These are phyloP conservation scores for Apotomis betuletana DNA, from an alignment of 2,888 invertebrate genomes.

Conservation along the genomic window DNA sequence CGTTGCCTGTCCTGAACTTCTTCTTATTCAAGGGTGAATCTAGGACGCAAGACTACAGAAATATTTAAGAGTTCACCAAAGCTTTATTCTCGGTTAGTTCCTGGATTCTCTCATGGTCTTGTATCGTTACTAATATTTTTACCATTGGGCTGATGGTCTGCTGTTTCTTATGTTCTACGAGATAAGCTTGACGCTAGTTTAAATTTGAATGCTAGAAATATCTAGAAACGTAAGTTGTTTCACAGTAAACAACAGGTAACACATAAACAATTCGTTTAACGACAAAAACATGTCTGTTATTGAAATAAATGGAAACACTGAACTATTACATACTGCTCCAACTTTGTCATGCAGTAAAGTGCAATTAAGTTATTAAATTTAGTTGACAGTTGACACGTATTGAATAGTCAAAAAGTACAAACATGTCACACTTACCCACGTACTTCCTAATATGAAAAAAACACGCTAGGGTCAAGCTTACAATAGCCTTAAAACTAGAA, in stretches of 20 bases:
- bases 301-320: too few species aligned
- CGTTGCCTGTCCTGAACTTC: slow-evolving; percentile 37
- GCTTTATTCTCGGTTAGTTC: neutral
- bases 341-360: too few species aligned
- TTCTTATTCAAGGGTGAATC: slow-evolving; percentile 9
- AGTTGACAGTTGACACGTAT: too few species aligned
- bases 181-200: slow-evolving; percentile 24
- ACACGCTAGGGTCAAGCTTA: slow-evolving; percentile 18
- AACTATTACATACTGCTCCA: too few species aligned
- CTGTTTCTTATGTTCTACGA: slow-evolving; percentile 20
- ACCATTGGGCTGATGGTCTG: slow-evolving; percentile 40
- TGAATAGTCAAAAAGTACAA: too few species aligned
- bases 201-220: neutral
- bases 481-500: slow-evolving; percentile 28
- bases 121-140: slow-evolving; percentile 8
- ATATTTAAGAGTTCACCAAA: neutral
- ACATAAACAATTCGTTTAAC: too few species aligned
- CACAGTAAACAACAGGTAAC: too few species aligned
- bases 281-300: too few species aligned
- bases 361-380: too few species aligned
- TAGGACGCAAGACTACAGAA: neutral
- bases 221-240: too few species aligned
- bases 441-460: too few species aligned
- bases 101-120: slow-evolving; percentile 2
- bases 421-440: too few species aligned